Conservation (phyloP, 1,140 invertebrate species). For the Ladona fulva region DNA sequence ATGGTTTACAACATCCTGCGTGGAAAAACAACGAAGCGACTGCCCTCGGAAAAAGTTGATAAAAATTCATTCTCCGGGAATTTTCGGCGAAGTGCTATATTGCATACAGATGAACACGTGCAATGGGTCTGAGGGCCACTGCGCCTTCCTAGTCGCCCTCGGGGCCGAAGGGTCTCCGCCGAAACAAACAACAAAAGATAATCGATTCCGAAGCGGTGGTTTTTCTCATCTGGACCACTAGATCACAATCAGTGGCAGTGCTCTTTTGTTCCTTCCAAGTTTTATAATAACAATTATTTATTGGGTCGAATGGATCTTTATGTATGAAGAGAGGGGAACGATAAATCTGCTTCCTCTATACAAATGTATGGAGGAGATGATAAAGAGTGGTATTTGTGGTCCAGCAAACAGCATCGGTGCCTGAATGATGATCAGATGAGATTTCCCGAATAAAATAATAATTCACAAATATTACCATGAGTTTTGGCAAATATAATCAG, state of each 20-base stretch:
- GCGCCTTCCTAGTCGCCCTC: not conserved
- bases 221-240: not conserved
- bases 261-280: not conserved
- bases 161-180: not conserved
- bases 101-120: not conserved
- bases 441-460: too few species aligned
- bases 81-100: not conserved
- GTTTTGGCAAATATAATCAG: too few species aligned
- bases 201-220: not conserved
- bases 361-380: too few species aligned
- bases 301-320: not conserved
- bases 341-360: too few species aligned
- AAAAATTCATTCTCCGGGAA: not conserved
- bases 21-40: not conserved
- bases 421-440: too few species aligned
- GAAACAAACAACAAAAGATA: not conserved
- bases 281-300: not conserved
- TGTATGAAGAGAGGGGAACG: too few species aligned
- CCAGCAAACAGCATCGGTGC: too few species aligned
- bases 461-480: too few species aligned
- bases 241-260: not conserved
- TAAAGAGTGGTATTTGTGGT: too few species aligned
- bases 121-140: not conserved
- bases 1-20: constrained; percentile 2
- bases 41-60: not conserved